These are phyloP conservation scores for Tiliacea aurago DNA, from an alignment of 2,888 invertebrate species.

Conservation along the genomic window DNA sequence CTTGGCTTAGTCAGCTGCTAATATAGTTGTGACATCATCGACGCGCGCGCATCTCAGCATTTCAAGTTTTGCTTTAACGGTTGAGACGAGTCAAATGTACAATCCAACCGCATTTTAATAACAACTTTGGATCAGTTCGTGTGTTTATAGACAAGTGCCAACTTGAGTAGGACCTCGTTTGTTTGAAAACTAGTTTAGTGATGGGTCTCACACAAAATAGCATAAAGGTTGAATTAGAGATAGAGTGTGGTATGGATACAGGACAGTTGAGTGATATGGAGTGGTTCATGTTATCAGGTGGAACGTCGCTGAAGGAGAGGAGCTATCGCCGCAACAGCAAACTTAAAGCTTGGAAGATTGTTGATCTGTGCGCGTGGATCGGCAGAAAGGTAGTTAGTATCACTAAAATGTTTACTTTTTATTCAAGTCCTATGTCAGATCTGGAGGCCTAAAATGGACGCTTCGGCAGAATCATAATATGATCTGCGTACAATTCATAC, in stretches of 20 bases:
- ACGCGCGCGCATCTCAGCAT: constrained; percentile 41
- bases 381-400: constrained; percentile 82
- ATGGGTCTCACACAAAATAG: constrained; percentile 70
- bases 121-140: constrained; percentile 29
- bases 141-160: constrained; percentile 41
- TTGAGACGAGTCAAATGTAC: constrained; percentile 34
- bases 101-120: constrained; percentile 42
- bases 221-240: constrained; percentile 81
- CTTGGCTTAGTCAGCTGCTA: constrained; percentile 67
- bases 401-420: constrained; percentile 17
- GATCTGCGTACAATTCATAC: too few relatives aligned
- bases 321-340: constrained; percentile 75
- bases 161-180: constrained; percentile 26
- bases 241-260: constrained; percentile 80
- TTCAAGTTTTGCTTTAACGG: constrained; percentile 66
- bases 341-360: constrained; percentile 79
- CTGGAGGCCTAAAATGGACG: too few relatives aligned
- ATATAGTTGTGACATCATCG: constrained; percentile 78
- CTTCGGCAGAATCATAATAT: too few relatives aligned
- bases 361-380: constrained; percentile 86
- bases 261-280: constrained; percentile 79
- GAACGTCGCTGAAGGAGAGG: constrained; percentile 81
- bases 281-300: constrained; percentile 86
- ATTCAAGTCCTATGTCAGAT: not conserved
- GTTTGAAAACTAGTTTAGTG: constrained; percentile 20